Evolutionary conservation across 2,797 vertebrate species (phyloP).

Genomic region (Gouania willdenowi): DNA sequence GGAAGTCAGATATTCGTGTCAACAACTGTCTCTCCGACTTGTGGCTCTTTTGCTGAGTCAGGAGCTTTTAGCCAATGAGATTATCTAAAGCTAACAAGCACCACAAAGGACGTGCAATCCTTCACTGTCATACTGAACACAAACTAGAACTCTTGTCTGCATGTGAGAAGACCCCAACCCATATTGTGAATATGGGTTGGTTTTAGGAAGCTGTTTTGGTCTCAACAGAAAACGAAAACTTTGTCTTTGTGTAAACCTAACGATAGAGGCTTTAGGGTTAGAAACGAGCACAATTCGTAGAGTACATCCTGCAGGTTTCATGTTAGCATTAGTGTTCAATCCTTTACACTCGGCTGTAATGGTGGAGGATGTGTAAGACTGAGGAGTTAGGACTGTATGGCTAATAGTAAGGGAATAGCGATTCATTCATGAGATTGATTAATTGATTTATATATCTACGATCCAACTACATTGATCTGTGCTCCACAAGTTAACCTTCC

Average conservation of each 20-base stretch:
- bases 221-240: too few species aligned
- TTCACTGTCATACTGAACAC: background rate
- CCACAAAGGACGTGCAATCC: background rate
- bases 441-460: too few species aligned
- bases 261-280: background rate
- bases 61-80: background rate
- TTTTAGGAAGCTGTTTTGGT: too few species aligned
- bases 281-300: background rate
- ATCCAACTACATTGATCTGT: too few species aligned
- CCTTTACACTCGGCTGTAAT: too few species aligned
- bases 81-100: background rate
- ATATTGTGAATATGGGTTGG: background rate
- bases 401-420: too few species aligned
- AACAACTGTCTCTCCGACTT: background rate
- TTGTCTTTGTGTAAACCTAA: background rate
- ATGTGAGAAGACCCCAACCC: background rate
- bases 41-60: constrained; percentile 2
- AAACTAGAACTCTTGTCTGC: background rate
- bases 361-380: too few species aligned
- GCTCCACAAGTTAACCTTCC: too few species aligned
- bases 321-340: too few species aligned
- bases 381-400: too few species aligned
- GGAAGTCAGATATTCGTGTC: constrained; percentile 7
- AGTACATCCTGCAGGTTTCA: too few species aligned
- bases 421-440: too few species aligned